phyloP scores from a whole-genome alignment of 2,888 invertebrate genomes.

The Yponomeuta evonymella region DNA sequence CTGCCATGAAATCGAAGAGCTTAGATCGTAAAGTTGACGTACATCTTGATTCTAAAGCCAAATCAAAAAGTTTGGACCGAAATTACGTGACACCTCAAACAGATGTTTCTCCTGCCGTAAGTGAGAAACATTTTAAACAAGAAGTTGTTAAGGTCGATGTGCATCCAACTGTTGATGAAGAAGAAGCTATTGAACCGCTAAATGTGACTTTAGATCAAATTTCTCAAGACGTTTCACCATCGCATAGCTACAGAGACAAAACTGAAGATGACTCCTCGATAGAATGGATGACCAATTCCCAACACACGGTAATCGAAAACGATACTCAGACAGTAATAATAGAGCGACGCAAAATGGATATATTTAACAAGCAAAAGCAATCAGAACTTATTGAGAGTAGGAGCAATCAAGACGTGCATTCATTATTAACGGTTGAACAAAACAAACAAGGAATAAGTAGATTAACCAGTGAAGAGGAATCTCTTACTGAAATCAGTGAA shows the following conservation, averaged over 20 bases:
- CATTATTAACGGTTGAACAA: slow-evolving; percentile 43
- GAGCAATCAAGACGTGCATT: slow-evolving; percentile 55
- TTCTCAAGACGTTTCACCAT: slow-evolving; percentile 49
- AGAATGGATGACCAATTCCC: slow-evolving; percentile 66
- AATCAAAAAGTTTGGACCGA: slow-evolving; percentile 82
- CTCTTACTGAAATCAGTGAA: slow-evolving; percentile 78
- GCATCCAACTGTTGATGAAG: slow-evolving; percentile 53
- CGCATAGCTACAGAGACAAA: slow-evolving; percentile 60
- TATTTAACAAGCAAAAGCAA: slow-evolving; percentile 74
- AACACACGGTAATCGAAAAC: slow-evolving; percentile 63
- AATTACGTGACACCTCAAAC: slow-evolving; percentile 71
- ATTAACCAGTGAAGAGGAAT: slow-evolving; percentile 81
- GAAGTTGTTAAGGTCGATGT: slow-evolving; percentile 69
- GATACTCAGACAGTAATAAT: slow-evolving; percentile 79
- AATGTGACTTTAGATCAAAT: slow-evolving; percentile 20
- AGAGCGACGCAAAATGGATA: slow-evolving; percentile 77
- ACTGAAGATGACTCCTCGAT: slow-evolving; percentile 68
- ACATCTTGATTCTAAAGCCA: slow-evolving; percentile 74
- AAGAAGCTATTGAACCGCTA: slow-evolving; percentile 22
- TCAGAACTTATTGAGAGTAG: slow-evolving; percentile 61
- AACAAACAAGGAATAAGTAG: slow-evolving; percentile 65
- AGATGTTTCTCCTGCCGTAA: slow-evolving; percentile 43
- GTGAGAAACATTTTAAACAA: slow-evolving; percentile 66
- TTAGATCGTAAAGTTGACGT: slow-evolving; percentile 79
- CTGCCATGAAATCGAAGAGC: slow-evolving; percentile 79